phyloP scores from a whole-genome alignment of 2,113 vertebrate species.

The zebrafish (Danio rerio) region GRCz12tu NC_133198.1:17176501-17177000 shows the following conservation, averaged over 20 bases:
- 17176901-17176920: too few species aligned
- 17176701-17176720: not conserved
- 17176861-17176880: too few species aligned
- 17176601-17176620: too few species aligned
- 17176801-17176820: not conserved
- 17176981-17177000: too few species aligned
- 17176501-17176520: slow-evolving; percentile 24
- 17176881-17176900: too few species aligned
- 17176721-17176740: not conserved
- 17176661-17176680: not conserved
- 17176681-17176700: not conserved
- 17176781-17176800: not conserved
- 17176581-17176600: slow-evolving; percentile 29
- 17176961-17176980: too few species aligned
- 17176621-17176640: slow-evolving; percentile 31
- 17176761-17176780: not conserved
- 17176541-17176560: not conserved
- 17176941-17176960: too few species aligned
- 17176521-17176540: slow-evolving; percentile 10
- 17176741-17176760: not conserved
- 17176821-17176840: not conserved
- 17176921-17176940: too few species aligned
- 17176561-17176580: slow-evolving; percentile 14
- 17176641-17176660: not conserved
- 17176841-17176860: too few species aligned